Conservation (phyloP, 1,140 invertebrate genomes). For the Parasteatoda tepidariorum region DNA sequence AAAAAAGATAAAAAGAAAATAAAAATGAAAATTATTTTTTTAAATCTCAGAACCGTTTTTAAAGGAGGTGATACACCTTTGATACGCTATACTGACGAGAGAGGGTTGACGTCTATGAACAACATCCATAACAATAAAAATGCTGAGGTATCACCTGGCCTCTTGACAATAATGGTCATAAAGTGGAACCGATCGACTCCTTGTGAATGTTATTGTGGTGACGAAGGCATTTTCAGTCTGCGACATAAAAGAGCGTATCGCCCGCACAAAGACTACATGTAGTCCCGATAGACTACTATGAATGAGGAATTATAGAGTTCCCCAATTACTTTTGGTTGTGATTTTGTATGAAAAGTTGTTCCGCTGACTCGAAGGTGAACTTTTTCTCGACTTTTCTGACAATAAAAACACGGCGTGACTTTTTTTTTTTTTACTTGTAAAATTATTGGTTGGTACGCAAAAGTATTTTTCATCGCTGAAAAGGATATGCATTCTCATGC, state of each 20-base stretch:
- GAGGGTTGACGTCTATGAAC: neutral
- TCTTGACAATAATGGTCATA: constrained; percentile 24
- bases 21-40: no score
- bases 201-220: constrained; percentile 34
- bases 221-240: constrained; percentile 17
- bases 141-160: constrained; percentile 21
- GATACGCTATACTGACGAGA: no score
- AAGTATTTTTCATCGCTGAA: neutral
- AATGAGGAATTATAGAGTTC: constrained; percentile 51
- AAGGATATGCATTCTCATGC: neutral
- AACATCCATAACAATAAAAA: constrained; percentile 29
- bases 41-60: no score
- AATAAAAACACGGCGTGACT: neutral
- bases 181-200: constrained; percentile 31
- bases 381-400: neutral
- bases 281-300: constrained; percentile 28
- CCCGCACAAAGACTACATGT: neutral
- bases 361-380: neutral
- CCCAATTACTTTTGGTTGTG: constrained; percentile 58
- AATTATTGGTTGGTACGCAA: neutral
- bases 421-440: neutral
- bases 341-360: constrained; percentile 26
- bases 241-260: neutral
- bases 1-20: no score
- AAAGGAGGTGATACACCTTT: no score